A percentile compares a stretch with the other conserved stretches of the same genome.
Evolutionary conservation across 2,888 invertebrate genomes (phyloP).

Genomic region (Aleiodes testaceus): DNA sequence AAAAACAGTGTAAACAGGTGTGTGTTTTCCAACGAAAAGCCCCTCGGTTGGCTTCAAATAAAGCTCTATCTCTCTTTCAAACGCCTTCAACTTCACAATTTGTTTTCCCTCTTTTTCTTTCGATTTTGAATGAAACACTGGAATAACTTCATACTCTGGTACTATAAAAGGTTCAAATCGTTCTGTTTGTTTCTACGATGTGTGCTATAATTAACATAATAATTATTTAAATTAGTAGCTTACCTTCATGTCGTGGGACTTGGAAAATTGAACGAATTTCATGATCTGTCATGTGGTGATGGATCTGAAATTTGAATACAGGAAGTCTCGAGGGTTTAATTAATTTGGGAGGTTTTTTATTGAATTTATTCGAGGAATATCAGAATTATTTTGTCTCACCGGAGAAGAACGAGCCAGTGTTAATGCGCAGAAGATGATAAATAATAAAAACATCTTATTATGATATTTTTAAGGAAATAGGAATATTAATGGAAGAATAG

Average conservation of each 20-base stretch:
- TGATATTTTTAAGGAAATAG: too few species aligned
- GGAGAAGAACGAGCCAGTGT: too few species aligned
- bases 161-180: conserved; percentile 52
- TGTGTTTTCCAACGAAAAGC: conserved; percentile 56
- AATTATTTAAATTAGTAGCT: conserved; percentile 1
- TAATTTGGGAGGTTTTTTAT: not conserved
- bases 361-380: too few species aligned
- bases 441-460: too few species aligned
- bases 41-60: conserved; percentile 62
- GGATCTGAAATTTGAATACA: conserved; percentile 55
- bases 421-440: too few species aligned
- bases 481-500: too few species aligned
- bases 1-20: conserved; percentile 60
- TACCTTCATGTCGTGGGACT: conserved; percentile 54
- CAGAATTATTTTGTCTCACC: too few species aligned
- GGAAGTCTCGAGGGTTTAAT: too few species aligned
- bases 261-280: conserved; percentile 58
- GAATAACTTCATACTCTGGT: conserved; percentile 62
- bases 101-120: conserved; percentile 23
- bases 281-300: conserved; percentile 57
- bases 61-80: conserved; percentile 55
- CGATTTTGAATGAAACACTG: conserved; percentile 52
- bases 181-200: not conserved
- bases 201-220: not conserved
- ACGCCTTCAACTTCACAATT: conserved; percentile 54